Evolutionary conservation across 2,113 vertebrate species (phyloP).

Genomic region (Jacana jacana): DNA sequence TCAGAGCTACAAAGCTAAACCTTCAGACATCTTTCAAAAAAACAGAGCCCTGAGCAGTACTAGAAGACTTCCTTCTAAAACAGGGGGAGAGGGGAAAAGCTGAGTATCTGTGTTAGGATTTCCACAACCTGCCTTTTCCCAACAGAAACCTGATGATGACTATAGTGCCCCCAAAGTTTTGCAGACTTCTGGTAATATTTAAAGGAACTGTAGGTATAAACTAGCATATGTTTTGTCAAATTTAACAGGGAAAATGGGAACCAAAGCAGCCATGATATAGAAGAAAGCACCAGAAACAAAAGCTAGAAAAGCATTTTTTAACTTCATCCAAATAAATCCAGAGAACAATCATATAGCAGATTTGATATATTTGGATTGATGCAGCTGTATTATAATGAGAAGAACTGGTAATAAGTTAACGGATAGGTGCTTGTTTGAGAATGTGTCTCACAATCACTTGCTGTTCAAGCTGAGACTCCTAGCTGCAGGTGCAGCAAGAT

Average conservation of each 20-base stretch:
- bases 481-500: neutral
- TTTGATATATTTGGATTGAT: neutral
- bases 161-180: neutral
- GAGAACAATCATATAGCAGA: neutral
- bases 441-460: neutral
- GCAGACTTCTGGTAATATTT: neutral
- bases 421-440: neutral
- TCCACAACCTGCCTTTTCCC: neutral
- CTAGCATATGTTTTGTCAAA: neutral
- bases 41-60: neutral
- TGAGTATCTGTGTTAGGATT: neutral
- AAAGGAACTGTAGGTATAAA: neutral
- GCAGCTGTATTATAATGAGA: neutral
- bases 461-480: neutral
- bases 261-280: neutral
- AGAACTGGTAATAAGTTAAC: neutral
- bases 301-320: neutral
- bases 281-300: neutral
- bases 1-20: neutral
- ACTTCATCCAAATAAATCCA: neutral
- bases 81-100: rapidly evolving
- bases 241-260: neutral
- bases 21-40: neutral
- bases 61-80: neutral
- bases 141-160: rapidly evolving